A percentile compares a stretch with the other conserved stretches of the same genome.
Conservation (phyloP, 2,797 vertebrate genomes). For the Craterocephalus amniculus region DNA sequence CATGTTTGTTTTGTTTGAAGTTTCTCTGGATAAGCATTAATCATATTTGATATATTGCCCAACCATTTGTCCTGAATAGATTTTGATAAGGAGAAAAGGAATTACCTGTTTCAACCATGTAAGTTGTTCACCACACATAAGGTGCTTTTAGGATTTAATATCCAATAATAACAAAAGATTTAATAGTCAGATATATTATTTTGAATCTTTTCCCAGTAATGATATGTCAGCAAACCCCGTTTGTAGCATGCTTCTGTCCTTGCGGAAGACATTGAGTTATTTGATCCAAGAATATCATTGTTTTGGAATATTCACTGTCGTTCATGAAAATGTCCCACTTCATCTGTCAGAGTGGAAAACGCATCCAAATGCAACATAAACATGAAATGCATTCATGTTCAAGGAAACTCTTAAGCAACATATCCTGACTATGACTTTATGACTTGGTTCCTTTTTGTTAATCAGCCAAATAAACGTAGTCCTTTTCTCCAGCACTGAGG, state of each 20-base stretch:
- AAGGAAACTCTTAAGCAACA: constrained; percentile 11
- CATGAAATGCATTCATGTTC: constrained; percentile 10
- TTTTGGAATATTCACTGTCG: constrained; percentile 15
- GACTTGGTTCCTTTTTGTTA: neutral
- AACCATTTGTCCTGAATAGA: constrained; percentile 40
- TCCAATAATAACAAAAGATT: constrained; percentile 54
- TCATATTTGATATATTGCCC: constrained; percentile 51
- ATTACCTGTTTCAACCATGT: constrained; percentile 25
- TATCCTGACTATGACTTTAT: constrained; percentile 16
- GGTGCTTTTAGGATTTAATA: constrained; percentile 24
- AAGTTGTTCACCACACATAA: constrained; percentile 25
- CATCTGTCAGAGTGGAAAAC: constrained; percentile 28
- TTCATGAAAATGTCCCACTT: constrained; percentile 30
- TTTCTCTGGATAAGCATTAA: constrained; percentile 43
- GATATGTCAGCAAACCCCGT: constrained; percentile 22
- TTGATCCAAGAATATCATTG: neutral
- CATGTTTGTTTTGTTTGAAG: constrained; percentile 55
- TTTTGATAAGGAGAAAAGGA: constrained; percentile 30
- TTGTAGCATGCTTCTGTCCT: constrained; percentile 11
- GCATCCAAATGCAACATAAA: constrained; percentile 28
- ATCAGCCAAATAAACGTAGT: constrained; percentile 1
- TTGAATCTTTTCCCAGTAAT: constrained; percentile 22
- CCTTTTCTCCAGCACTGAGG: neutral
- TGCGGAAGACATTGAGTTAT: constrained; percentile 39
- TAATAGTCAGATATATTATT: constrained; percentile 25